Conservation (phyloP, 2,113 vertebrate genomes). For the Festucalex cinctus region DNA sequence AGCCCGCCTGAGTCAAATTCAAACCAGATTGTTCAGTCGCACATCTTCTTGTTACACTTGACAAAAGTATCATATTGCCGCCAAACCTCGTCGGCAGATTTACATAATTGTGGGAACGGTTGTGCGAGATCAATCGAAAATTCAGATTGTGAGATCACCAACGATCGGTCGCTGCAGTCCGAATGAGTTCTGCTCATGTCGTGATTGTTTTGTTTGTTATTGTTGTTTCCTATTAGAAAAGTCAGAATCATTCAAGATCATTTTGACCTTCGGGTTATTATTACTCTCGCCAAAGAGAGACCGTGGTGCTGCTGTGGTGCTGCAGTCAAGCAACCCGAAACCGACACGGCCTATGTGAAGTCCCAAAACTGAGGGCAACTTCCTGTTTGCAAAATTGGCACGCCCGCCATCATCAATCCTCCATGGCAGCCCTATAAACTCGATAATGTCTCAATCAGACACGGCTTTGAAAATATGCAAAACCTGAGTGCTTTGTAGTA, state of each 20-base stretch:
- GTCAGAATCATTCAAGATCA: conserved; percentile 9
- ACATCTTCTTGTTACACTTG: conserved; percentile 65
- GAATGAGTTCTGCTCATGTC: conserved; percentile 9
- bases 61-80: conserved; percentile 63
- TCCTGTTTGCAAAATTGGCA: conserved; percentile 59
- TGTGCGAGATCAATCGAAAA: conserved; percentile 68
- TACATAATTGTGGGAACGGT: conserved; percentile 70
- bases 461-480: conserved; percentile 15
- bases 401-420: conserved; percentile 53
- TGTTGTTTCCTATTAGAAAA: conserved; percentile 41
- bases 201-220: conserved; percentile 7
- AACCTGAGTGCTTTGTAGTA: neutral
- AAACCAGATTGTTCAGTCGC: conserved; percentile 61
- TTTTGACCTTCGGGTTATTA: conserved; percentile 28
- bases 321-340: conserved; percentile 52
- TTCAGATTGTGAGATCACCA: conserved; percentile 67
- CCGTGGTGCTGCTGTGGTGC: conserved; percentile 31
- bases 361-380: conserved; percentile 52
- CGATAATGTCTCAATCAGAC: conserved; percentile 18
- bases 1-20: conserved; percentile 46
- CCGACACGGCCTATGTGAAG: conserved; percentile 46
- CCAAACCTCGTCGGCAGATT: conserved; percentile 72
- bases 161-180: conserved; percentile 44
- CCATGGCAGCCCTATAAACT: conserved; percentile 31
- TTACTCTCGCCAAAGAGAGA: conserved; percentile 43